These are phyloP conservation scores for Pempheris klunzingeri DNA, from an alignment of 2,797 vertebrate genomes.

Conservation along the genomic window DNA sequence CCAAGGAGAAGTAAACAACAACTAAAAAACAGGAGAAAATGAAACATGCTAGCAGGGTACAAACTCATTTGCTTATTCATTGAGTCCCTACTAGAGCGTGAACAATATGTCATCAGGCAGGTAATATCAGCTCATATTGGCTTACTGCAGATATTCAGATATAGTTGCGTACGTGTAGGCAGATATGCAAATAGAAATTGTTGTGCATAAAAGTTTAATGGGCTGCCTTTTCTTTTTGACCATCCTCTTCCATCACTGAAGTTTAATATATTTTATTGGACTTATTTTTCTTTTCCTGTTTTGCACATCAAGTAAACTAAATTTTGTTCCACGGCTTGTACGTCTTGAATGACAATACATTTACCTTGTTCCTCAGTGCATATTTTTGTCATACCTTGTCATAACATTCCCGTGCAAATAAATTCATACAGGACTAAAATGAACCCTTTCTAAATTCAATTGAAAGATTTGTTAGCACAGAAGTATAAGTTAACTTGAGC, in stretches of 20 bases:
- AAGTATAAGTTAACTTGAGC: too few species aligned
- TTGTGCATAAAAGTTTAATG: background rate
- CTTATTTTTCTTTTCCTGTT: background rate
- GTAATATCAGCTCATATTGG: background rate
- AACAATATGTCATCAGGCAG: background rate
- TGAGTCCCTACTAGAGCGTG: conserved; percentile 22
- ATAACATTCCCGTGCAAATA: background rate
- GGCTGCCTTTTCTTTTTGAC: background rate
- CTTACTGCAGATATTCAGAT: background rate
- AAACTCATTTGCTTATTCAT: conserved; percentile 38
- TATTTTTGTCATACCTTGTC: background rate
- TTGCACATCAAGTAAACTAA: background rate
- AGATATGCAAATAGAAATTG: background rate
- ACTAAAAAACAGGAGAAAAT: conserved; percentile 19
- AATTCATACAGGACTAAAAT: background rate
- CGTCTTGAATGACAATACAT: background rate
- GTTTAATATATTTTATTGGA: background rate
- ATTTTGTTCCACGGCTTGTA: background rate
- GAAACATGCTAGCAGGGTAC: conserved; percentile 25
- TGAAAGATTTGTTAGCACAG: too few species aligned
- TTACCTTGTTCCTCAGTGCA: background rate
- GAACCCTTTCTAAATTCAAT: background rate
- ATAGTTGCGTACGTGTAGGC: background rate
- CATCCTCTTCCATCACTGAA: background rate
- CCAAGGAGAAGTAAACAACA: conserved; percentile 37